Evolutionary conservation across 2,113 vertebrate species (phyloP).

Genomic region (Semicossyphus pulcher): DNA sequence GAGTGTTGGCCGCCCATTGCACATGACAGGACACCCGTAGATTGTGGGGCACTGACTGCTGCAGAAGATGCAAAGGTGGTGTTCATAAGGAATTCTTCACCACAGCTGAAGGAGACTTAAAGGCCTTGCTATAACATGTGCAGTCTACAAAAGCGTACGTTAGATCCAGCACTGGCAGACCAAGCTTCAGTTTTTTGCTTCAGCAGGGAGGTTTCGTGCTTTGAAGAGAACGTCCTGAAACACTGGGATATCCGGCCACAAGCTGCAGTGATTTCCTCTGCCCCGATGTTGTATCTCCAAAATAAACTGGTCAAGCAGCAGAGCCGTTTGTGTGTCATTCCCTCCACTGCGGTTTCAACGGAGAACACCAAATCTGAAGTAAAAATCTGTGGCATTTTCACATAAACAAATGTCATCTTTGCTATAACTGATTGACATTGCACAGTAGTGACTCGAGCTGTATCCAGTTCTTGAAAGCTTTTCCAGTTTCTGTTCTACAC

Average conservation of each 20-base stretch:
- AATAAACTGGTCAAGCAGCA: conserved; percentile 27
- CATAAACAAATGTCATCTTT: conserved; percentile 53
- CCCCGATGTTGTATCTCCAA: conserved; percentile 18
- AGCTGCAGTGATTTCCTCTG: conserved; percentile 14
- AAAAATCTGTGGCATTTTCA: conserved; percentile 67
- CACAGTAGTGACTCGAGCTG: conserved; percentile 32
- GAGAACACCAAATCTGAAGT: conserved; percentile 55
- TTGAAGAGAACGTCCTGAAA: conserved; percentile 4
- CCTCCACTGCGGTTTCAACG: conserved; percentile 50
- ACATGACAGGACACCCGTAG: no score
- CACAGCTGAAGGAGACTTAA: no score
- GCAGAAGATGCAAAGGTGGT: no score
- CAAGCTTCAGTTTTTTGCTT: neutral
- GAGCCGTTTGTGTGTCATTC: conserved; percentile 51
- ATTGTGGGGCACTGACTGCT: no score
- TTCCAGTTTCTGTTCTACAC: conserved; percentile 20
- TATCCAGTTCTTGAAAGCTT: conserved; percentile 15
- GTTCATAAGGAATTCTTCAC: no score
- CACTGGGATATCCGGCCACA: no score
- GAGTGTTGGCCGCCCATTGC: no score
- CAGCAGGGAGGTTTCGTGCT: neutral
- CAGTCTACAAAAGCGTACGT: no score
- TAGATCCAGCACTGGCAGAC: no score
- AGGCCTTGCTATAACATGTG: no score
- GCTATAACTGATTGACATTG: conserved; percentile 49